Conservation (phyloP, 2,113 vertebrate genomes). For the Semicossyphus pulcher region DNA sequence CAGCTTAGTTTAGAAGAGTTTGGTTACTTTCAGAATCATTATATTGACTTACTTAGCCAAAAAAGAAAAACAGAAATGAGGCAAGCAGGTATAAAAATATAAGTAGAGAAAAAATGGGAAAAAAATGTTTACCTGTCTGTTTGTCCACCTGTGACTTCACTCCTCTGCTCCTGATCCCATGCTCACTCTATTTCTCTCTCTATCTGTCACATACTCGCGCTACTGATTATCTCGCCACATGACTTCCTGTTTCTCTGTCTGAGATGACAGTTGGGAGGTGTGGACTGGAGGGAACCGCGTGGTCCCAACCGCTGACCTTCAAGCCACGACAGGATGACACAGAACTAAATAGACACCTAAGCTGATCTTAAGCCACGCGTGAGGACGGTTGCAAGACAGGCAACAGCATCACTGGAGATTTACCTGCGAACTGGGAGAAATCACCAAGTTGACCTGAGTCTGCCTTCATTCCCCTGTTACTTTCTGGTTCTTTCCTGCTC, state of each 20-base stretch:
- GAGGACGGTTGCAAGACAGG: background rate
- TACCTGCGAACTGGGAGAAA: slow-evolving; percentile 9
- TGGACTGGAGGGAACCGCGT: slow-evolving; percentile 49
- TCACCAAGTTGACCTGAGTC: background rate
- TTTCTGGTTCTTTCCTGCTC: slow-evolving; percentile 27
- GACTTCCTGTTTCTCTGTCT: slow-evolving; percentile 65
- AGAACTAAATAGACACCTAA: slow-evolving; percentile 11
- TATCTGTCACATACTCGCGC: slow-evolving; percentile 20
- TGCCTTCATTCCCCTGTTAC: background rate
- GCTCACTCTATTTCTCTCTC: slow-evolving; percentile 19
- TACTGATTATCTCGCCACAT: slow-evolving; percentile 50
- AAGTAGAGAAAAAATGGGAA: background rate
- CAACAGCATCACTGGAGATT: background rate
- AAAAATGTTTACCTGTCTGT: slow-evolving; percentile 62
- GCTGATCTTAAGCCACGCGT: background rate
- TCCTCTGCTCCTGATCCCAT: slow-evolving; percentile 48
- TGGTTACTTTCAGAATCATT: no score
- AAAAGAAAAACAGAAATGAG: background rate
- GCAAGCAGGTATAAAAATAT: background rate
- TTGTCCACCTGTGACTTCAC: slow-evolving; percentile 46
- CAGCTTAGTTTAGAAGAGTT: background rate
- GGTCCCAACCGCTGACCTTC: slow-evolving; percentile 32
- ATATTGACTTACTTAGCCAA: background rate
- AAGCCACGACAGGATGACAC: slow-evolving; percentile 17
- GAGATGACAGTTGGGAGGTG: slow-evolving; percentile 52